These are phyloP conservation scores for Drosophila pullipes DNA, from an alignment of 2,888 invertebrate species.

Conservation along the genomic window DNA sequence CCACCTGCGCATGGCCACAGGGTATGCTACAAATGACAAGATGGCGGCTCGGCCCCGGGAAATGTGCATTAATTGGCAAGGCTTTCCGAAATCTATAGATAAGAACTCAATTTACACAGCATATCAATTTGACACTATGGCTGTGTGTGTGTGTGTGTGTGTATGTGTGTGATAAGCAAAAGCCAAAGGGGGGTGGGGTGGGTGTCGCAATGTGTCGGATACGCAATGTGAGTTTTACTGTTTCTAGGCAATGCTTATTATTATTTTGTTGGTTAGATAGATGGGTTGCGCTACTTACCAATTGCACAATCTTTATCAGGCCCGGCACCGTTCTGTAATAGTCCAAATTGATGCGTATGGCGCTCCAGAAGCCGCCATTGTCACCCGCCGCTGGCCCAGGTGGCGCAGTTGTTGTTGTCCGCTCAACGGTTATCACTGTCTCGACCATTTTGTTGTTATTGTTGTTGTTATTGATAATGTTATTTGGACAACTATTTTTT, in stretches of 20 bases:
- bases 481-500: conserved; percentile 56
- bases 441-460: conserved; percentile 90
- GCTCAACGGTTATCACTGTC: conserved; percentile 92
- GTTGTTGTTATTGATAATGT: conserved; percentile 14
- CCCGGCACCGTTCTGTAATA: conserved; percentile 94
- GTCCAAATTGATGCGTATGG: conserved; percentile 91
- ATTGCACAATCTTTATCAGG: conserved; percentile 91
- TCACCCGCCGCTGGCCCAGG: conserved; percentile 80
- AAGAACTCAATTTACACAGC: conserved; percentile 53
- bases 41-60: conserved; percentile 18
- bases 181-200: background rate
- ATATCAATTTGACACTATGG: conserved; percentile 32
- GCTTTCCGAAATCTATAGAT: conserved; percentile 50
- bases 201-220: conserved; percentile 5
- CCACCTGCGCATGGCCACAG: background rate
- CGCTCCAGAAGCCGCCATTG: conserved; percentile 86
- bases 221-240: conserved; percentile 7
- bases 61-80: conserved; percentile 56
- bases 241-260: conserved; percentile 4
- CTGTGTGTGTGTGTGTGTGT: background rate
- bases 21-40: conserved; percentile 8
- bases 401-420: conserved; percentile 86
- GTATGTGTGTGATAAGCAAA: conserved; percentile 29
- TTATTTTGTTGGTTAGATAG: background rate
- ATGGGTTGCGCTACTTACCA: conserved; percentile 88